Evolutionary conservation across 2,888 invertebrate species (phyloP).

Genomic region (Aricia artaxerxes): DNA sequence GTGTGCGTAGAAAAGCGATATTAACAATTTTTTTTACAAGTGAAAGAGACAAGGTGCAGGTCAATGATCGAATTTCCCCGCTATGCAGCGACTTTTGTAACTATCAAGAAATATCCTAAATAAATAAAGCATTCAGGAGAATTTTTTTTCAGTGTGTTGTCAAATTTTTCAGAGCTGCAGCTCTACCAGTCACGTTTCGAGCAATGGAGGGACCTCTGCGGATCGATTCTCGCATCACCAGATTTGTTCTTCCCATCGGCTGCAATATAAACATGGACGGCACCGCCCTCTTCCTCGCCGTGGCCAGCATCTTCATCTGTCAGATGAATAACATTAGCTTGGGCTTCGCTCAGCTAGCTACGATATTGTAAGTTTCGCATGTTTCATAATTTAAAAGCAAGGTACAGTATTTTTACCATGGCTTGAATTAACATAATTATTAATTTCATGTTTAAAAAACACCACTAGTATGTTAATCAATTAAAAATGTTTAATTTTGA

Average conservation of each 20-base stretch:
- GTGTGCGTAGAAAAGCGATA: no score
- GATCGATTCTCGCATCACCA: conserved; percentile 89
- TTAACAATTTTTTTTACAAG: no score
- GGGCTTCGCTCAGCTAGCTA: conserved; percentile 90
- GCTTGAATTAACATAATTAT: no score
- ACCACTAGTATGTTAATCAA: no score
- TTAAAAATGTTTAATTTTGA: no score
- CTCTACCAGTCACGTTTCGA: conserved; percentile 92
- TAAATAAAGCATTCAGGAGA: not conserved
- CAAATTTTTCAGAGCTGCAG: conserved; percentile 85
- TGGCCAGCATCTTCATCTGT: conserved; percentile 94
- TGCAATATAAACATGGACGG: conserved; percentile 97
- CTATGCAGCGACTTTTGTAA: not conserved
- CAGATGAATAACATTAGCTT: conserved; percentile 92
- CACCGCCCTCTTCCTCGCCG: conserved; percentile 92
- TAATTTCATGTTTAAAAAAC: no score
- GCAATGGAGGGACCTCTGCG: conserved; percentile 92
- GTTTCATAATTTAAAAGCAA: not conserved
- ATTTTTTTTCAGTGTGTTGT: not conserved
- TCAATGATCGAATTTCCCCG: not conserved
- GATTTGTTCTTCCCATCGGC: conserved; percentile 94
- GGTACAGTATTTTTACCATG: no score
- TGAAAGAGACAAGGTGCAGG: no score
- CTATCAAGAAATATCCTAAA: no score
- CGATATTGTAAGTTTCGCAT: conserved; percentile 86